Percentiles rank a stretch among this genome's conserved stretches.
phyloP scores from a whole-genome alignment of 1,140 invertebrate genomes.

The Eriocheir sinensis region DNA sequence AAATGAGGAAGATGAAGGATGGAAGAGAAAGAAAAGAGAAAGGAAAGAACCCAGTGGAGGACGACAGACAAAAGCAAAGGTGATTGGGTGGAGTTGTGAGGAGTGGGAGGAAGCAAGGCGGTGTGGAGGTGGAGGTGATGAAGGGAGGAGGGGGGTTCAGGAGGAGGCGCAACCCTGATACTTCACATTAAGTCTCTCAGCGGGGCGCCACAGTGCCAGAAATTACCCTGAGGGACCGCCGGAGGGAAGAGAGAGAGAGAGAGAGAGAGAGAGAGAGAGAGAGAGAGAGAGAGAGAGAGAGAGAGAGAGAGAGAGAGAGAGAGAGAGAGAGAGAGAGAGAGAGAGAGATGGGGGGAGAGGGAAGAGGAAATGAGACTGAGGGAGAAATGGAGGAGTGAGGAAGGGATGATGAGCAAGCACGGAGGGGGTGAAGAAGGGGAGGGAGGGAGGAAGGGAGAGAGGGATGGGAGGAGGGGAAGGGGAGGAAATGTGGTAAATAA shows the following conservation, averaged over 20 bases:
- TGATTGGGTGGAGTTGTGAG: too few species aligned
- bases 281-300: too few species aligned
- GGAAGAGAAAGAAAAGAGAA: too few species aligned
- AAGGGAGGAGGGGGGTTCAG: too few species aligned
- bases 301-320: neutral
- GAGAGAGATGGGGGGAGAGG: neutral
- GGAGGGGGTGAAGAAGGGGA: neutral
- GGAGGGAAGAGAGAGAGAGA: neutral
- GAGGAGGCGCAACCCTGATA: conserved; percentile 36
- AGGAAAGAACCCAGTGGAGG: too few species aligned
- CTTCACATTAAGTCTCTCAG: conserved; percentile 29
- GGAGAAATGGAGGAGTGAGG: neutral
- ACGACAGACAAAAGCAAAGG: too few species aligned
- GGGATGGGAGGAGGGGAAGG: neutral
- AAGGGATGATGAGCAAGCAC: neutral
- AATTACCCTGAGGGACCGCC: neutral
- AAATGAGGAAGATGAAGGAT: too few species aligned
- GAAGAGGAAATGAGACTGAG: neutral
- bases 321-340: neutral
- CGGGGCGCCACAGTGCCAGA: conserved; percentile 3
- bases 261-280: neutral
- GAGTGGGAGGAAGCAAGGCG: too few species aligned
- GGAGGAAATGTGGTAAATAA: conserved; percentile 15
- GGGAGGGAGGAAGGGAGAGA: neutral
- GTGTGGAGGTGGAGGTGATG: too few species aligned